These are phyloP conservation scores for Limnephilus rhombicus DNA, from an alignment of 2,888 invertebrate species.

Conservation along the genomic window DNA sequence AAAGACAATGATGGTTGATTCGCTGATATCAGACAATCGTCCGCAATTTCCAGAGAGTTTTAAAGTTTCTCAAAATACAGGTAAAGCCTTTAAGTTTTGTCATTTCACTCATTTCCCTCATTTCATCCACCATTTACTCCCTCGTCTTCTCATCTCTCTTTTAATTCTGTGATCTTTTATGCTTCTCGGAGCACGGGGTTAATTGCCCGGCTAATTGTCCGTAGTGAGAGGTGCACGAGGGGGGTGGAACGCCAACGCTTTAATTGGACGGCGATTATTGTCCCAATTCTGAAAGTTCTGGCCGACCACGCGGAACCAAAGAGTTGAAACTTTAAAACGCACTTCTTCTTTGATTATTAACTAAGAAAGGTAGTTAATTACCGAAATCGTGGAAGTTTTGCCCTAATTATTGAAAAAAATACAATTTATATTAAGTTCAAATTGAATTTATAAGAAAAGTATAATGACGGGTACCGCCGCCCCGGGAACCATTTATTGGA, in stretches of 20 bases:
- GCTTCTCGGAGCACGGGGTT: constrained; percentile 46
- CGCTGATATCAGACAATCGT: not conserved
- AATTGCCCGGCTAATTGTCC: constrained; percentile 62
- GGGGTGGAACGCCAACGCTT: constrained; percentile 8
- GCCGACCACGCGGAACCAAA: constrained; percentile 23
- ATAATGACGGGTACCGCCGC: too few relatives aligned
- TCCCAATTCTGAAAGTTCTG: constrained; percentile 42
- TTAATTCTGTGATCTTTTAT: constrained; percentile 51
- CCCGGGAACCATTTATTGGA: too few relatives aligned
- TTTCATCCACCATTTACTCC: constrained; percentile 14
- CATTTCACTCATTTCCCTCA: constrained; percentile 18
- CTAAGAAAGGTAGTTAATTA: too few relatives aligned
- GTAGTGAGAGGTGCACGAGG: constrained; percentile 34
- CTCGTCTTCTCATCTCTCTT: not conserved
- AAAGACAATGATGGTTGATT: not conserved
- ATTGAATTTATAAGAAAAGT: too few relatives aligned
- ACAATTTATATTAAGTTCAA: too few relatives aligned
- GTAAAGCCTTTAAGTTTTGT: not conserved
- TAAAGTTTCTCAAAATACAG: not conserved
- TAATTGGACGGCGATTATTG: constrained; percentile 62
- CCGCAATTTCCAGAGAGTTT: not conserved
- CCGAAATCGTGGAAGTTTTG: too few relatives aligned
- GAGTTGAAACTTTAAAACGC: not conserved
- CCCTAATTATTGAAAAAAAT: too few relatives aligned
- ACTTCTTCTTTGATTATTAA: not conserved